phyloP scores from a whole-genome alignment of 2,888 invertebrate species.

The Trilocha varians region DNA sequence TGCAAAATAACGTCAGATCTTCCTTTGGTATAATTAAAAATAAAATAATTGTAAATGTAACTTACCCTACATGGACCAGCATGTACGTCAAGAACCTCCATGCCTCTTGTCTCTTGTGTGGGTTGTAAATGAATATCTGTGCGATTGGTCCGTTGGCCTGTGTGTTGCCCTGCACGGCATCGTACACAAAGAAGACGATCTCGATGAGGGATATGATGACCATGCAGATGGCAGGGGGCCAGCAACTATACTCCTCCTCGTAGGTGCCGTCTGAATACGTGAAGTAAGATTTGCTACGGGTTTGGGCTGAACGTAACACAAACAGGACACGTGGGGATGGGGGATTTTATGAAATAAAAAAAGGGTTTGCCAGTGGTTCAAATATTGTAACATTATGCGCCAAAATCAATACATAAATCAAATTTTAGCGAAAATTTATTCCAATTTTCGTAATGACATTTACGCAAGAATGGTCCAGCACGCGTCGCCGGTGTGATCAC shows the following conservation, averaged over 20 bases:
- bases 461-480: conserved; percentile 41
- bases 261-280: conserved; percentile 82
- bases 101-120: conserved; percentile 85
- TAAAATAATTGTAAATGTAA: conserved; percentile 9
- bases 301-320: conserved; percentile 46
- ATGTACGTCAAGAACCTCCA: conserved; percentile 97
- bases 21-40: too few relatives aligned
- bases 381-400: too few relatives aligned
- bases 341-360: too few relatives aligned
- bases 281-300: conserved; percentile 49
- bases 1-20: too few relatives aligned
- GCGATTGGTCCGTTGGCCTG: conserved; percentile 83
- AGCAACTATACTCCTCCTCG: conserved; percentile 93
- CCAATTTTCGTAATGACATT: conserved; percentile 10
- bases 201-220: conserved; percentile 90
- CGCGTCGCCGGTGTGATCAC: conserved; percentile 37
- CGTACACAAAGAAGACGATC: conserved; percentile 80
- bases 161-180: conserved; percentile 59
- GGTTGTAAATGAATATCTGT: conserved; percentile 89
- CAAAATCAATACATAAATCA: not conserved
- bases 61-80: conserved; percentile 95
- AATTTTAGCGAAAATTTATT: not conserved
- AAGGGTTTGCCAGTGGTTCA: too few relatives aligned
- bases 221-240: conserved; percentile 95
- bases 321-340: conserved; percentile 6